phyloP scores from a whole-genome alignment of 2,113 vertebrate genomes.

The Bombycilla garrulus region DNA sequence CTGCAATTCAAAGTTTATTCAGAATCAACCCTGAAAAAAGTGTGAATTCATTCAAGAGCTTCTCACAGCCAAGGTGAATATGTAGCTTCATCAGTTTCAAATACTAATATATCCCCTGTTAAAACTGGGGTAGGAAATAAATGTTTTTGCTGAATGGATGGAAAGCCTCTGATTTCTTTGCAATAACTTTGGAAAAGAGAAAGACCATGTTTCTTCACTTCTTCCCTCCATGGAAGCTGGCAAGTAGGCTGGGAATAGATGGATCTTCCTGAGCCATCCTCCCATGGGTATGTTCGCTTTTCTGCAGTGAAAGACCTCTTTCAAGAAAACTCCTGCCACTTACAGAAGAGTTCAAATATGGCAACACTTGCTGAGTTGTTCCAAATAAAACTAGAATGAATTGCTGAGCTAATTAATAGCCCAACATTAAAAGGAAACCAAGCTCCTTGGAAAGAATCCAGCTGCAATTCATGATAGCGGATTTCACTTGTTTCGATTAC shows the following conservation, averaged over 20 bases:
- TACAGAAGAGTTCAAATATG: background rate
- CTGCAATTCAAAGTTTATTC: background rate
- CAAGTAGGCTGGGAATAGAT: background rate
- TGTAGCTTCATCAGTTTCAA: background rate
- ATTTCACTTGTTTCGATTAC: background rate
- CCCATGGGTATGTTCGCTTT: background rate
- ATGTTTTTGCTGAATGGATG: background rate
- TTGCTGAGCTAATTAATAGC: constrained; percentile 34
- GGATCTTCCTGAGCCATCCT: background rate
- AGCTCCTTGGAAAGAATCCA: constrained; percentile 19
- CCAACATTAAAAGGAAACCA: background rate
- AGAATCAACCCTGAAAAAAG: background rate
- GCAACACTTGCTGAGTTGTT: background rate
- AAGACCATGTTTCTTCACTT: background rate
- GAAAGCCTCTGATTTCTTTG: background rate
- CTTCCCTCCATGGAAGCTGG: background rate
- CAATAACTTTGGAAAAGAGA: background rate
- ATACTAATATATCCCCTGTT: background rate
- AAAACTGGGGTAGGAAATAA: background rate
- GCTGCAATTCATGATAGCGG: background rate
- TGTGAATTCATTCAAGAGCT: background rate
- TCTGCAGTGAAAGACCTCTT: background rate
- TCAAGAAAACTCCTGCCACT: background rate
- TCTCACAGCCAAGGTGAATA: background rate
- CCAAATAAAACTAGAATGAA: constrained; percentile 1